These are phyloP conservation scores for Neosilurus hyrtlii DNA, from an alignment of 2,797 vertebrate genomes.

Conservation along the genomic window DNA sequence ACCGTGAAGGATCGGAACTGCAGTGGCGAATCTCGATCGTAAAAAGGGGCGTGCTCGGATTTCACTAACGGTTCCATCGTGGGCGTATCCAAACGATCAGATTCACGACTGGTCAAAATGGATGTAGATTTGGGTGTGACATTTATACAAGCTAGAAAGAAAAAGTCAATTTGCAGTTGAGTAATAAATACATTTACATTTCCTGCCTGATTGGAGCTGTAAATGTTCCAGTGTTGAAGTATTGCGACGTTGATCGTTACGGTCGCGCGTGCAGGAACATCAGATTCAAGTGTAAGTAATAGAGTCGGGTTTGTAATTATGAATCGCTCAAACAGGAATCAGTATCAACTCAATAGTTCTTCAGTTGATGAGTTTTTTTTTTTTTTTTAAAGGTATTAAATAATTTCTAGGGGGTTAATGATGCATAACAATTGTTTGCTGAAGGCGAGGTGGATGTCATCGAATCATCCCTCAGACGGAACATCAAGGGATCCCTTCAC, in stretches of 20 bases:
- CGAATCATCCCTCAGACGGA: too few species aligned
- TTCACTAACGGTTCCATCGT: too few species aligned
- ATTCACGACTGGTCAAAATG: neutral
- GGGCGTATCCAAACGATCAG: too few species aligned
- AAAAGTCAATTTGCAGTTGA: neutral
- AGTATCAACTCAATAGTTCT: neutral
- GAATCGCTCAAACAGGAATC: neutral
- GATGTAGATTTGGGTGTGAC: neutral
- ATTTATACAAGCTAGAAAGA: neutral
- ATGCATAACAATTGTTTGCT: neutral
- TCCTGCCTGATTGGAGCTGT: neutral
- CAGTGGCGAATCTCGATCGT: neutral
- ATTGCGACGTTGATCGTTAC: neutral
- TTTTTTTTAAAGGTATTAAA: neutral
- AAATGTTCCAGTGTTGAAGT: too few species aligned
- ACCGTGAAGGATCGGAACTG: slow-evolving; percentile 23
- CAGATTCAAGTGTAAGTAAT: neutral
- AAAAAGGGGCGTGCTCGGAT: neutral
- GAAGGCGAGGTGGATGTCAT: too few species aligned
- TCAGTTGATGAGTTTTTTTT: neutral
- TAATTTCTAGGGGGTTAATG: neutral
- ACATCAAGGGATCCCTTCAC: too few species aligned
- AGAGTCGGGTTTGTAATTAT: neutral
- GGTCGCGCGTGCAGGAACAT: neutral
- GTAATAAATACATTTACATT: neutral